Evolutionary conservation across 92 coral and sea anemone genomes (phyloP), one percentile per base, ranked within the genome.

Genomic region (Actinostola sp.): DNA sequence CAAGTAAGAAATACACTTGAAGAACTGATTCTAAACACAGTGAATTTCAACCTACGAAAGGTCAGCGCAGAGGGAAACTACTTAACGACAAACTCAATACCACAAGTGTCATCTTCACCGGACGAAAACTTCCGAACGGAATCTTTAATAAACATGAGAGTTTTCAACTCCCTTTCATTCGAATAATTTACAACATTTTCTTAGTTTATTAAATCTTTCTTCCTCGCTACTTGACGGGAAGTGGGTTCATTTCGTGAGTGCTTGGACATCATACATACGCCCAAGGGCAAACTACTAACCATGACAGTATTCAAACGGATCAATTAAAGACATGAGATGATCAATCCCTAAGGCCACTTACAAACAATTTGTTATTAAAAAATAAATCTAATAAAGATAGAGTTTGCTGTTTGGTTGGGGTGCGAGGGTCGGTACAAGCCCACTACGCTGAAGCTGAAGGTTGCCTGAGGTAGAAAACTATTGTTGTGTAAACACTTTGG

Each of bases 271-370:
- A 19, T 4, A 29, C n/a, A 13, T 0, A 31, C 42, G 70, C 81
- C 81, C 46, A 13, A 25, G 43, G 72, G 81, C 72, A 57, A 48
- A 64, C 65, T 65, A n/a, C 61, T 48, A 30, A 30, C 53, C 42
- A 64, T 63, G 73, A 44, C 64, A 35, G 19, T 27, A 6, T 27
- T 57, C 63, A 51, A 75, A 75, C 72, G 81, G 69, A 48, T 56
- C 79, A 49, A 75, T 64, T 63, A 75, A 42, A 72, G 23, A 16
- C 59, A 72, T 42, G 42, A 64, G 54, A n/a, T 12, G 49, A 52
- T 10, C 42, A n/a, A 30, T 20, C 81, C 81, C 51, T 24, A 5
- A 52, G 81, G 81, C 81, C 14, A 27, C 17, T 31, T 15, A 14
- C 21, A 48, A 60, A 49, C 46, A 42, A 42, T 42, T 35, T 35